Base-by-base conservation (phyloP, 2,888 invertebrate species). In the Ptychoptera albimana region DNA sequence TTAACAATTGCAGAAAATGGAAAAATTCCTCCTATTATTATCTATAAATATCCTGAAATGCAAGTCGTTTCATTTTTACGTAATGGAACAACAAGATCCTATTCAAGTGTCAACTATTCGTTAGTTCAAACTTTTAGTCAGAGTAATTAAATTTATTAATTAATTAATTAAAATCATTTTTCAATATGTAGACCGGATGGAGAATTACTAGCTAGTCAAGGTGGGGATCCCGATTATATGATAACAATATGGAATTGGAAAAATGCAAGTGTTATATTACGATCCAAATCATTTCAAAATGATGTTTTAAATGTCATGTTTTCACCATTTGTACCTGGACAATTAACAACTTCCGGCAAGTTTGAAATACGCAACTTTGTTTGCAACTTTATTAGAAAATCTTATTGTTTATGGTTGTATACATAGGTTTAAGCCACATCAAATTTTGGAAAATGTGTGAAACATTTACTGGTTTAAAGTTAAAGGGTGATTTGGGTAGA, bases 391-490 rank as follows among this genome's bases (percentile, higher is more conserved):
- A 31, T 14, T 40, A 42, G 15, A n/a, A n/a, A n/a, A n/a, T n/a
- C n/a, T n/a, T n/a, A n/a, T n/a, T n/a, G n/a, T n/a, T n/a, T n/a
- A n/a, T n/a, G n/a, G 51, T 54, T 48, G 41, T 55, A 55, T 31
- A 47, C 77, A 80, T 81, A 8, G 42, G 42, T 9, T 62, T 77
- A 2, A 79, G 79, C 13, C 87, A 88, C 55, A 79, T 85, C 29
- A 88, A 88, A 61, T 89, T 89, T 64, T 93, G 92, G 92, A 91
- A 87, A 70, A 91, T 92, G 82, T 81, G 82, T 0, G 61, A 73
- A 50, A 92, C 93, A 0, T 93, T 92, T 57, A 93, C 92, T 0
- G 92, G 92, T 1, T 65, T 92, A 0, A 93, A 93, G 63, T 66
- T 93, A 8, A 80, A 89, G 63, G 88, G 89, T 2, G 79, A 83